phyloP scores from a whole-genome alignment of 1,140 invertebrate species.

The Metaphire vulgaris region DNA sequence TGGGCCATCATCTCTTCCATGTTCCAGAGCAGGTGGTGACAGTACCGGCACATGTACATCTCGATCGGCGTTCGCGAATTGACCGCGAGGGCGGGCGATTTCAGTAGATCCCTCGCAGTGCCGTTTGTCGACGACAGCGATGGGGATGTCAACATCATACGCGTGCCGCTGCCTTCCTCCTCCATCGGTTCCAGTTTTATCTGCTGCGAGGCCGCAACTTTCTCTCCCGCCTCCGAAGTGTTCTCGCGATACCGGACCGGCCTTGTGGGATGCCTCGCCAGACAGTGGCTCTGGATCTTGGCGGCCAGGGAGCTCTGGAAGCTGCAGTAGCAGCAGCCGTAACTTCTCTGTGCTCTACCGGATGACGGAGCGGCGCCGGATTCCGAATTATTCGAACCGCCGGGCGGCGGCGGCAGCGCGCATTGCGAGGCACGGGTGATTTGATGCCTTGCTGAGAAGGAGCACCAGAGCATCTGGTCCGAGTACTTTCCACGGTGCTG shows the following conservation, averaged over 20 bases:
- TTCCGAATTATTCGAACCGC: neutral
- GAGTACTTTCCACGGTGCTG: neutral
- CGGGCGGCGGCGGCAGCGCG: neutral
- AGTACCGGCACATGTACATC: neutral
- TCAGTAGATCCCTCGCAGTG: neutral
- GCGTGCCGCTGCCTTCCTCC: neutral
- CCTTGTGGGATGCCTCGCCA: constrained; percentile 11
- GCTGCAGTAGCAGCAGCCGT: constrained; percentile 8
- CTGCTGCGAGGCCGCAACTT: neutral
- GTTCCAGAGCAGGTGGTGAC: neutral
- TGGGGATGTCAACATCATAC: too few relatives aligned
- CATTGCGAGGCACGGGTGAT: neutral
- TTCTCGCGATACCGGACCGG: neutral
- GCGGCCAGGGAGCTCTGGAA: constrained; percentile 3
- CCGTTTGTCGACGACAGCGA: too few relatives aligned
- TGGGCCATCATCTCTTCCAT: neutral
- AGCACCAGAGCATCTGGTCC: too few relatives aligned
- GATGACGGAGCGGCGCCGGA: neutral
- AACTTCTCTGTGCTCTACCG: constrained; percentile 1
- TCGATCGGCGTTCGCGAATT: neutral
- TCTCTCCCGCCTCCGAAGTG: neutral
- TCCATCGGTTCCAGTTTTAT: neutral
- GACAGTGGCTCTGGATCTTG: constrained; percentile 14
- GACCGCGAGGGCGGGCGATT: neutral
- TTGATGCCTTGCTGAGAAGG: too few relatives aligned